Conservation (phyloP, 2,888 invertebrate species). For the Hydrotaea diabolus region DNA sequence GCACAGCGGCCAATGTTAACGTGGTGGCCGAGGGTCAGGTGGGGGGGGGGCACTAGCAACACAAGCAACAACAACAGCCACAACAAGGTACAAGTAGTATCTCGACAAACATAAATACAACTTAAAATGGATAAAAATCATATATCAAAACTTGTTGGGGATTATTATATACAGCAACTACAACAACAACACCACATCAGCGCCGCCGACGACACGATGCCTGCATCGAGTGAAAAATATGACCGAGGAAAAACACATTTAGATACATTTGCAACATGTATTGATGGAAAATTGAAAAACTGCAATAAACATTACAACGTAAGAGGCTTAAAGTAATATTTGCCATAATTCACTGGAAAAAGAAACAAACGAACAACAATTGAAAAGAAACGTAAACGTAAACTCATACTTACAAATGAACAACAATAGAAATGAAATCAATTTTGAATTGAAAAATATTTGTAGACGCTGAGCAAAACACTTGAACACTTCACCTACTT, state of each 20-base stretch:
- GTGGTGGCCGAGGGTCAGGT: neutral
- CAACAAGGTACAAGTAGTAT: conserved; percentile 22
- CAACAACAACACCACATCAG: conserved; percentile 30
- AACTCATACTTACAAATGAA: conserved; percentile 16
- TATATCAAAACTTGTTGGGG: conserved; percentile 66
- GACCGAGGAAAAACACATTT: conserved; percentile 38
- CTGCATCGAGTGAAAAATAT: conserved; percentile 25
- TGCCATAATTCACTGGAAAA: neutral
- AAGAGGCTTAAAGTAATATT: conserved; percentile 53
- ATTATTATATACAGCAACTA: conserved; percentile 54
- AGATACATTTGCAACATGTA: conserved; percentile 9
- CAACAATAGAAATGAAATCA: no score
- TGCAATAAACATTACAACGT: conserved; percentile 36
- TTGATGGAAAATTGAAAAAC: conserved; percentile 23
- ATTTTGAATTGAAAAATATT: no score
- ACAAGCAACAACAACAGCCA: neutral
- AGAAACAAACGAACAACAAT: neutral
- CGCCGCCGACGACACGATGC: conserved; percentile 51
- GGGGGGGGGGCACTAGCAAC: no score
- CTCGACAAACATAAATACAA: conserved; percentile 56
- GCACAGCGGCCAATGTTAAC: neutral
- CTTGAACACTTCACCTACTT: neutral
- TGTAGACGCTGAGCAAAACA: neutral
- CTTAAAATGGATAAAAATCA: conserved; percentile 64
- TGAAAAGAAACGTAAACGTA: neutral